Percentiles rank a stretch among this genome's conserved stretches.
These are phyloP conservation scores for Bothrops alternatus DNA, from an alignment of 2,797 vertebrate genomes.

Conservation along the genomic window DNA sequence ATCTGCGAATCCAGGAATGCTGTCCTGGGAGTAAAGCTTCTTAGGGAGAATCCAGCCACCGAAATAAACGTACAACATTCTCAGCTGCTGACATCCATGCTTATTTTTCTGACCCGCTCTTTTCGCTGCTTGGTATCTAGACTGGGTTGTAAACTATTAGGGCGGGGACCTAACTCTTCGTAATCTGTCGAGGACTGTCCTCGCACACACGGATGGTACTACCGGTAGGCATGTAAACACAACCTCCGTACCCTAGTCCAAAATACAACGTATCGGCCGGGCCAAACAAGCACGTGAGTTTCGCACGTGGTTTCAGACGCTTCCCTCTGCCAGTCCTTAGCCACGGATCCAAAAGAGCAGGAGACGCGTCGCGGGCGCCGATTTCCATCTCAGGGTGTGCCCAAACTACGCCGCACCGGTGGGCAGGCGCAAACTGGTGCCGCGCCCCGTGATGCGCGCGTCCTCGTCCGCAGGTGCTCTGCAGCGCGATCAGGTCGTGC, in stretches of 20 bases:
- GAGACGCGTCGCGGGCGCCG: not conserved
- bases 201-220: not conserved
- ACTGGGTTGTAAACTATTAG: not conserved
- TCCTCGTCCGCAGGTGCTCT: slow-evolving; percentile 20
- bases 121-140: not conserved
- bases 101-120: not conserved
- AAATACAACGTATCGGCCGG: not conserved
- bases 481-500: not conserved
- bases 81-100: not conserved
- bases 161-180: not conserved
- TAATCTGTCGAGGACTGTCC: not conserved
- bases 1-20: not conserved
- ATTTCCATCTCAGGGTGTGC: not conserved
- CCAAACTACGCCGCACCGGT: not conserved
- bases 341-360: not conserved
- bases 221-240: not conserved
- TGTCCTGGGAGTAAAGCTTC: not conserved
- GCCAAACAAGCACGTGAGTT: not conserved
- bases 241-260: not conserved
- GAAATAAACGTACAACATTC: not conserved
- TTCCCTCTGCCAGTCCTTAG: not conserved
- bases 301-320: not conserved
- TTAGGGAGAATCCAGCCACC: not conserved
- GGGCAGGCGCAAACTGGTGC: not conserved
- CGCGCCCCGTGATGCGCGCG: not conserved